Base-by-base conservation (phyloP, 2,797 vertebrate species). In the Leptoclinus maculatus region DNA sequence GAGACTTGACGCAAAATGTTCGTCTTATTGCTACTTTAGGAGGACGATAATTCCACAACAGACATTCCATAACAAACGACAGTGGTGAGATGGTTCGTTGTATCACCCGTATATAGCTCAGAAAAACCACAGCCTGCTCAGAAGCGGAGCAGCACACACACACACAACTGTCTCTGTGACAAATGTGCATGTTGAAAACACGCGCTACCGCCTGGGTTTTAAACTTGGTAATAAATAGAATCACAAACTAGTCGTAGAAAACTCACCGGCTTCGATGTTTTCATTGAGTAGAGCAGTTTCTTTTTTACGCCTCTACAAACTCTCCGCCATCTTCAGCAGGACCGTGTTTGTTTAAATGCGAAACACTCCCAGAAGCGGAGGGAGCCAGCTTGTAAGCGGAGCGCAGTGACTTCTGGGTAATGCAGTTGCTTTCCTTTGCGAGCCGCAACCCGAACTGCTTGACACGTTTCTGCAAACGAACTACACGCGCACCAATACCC, bases 251-350 rank as follows among this genome's bases (percentile, higher is more conserved):
- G 34, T 0, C 27, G 21, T 29, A 43, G 45, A 59, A 70, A 92
- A 95, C 96, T 96, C 94, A 97, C 97, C 96, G 86, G 93, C 87
- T 83, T 84, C 91, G 87, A 87, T 85, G 88, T 85, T 91, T 94
- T 94, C 94, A 93, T 91, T 79, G 94, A 89, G 91, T 93, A 88
- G 91, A 95, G 75, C 94, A 90, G 93, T 93, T 94, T 94, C 89
- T 95, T 94, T 94, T 47, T 94, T 85, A 93, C 83, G 88, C 90
- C 92, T 94, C 94, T 94, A 95, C 92, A 93, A 95, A 94, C 93
- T 86, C 94, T 96, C 97, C 97, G 97, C 98, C 98, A 98, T 96
- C 96, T 99, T 98, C 96, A 92, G 95, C 94, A 90, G 90, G 86
- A 87, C 95, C 93, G 95, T 95, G 96, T 95, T 82, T 96, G 96